Evolutionary conservation across 92 coral and sea anemone genomes (phyloP).

Genomic region (Micromussa lordhowensis): DNA sequence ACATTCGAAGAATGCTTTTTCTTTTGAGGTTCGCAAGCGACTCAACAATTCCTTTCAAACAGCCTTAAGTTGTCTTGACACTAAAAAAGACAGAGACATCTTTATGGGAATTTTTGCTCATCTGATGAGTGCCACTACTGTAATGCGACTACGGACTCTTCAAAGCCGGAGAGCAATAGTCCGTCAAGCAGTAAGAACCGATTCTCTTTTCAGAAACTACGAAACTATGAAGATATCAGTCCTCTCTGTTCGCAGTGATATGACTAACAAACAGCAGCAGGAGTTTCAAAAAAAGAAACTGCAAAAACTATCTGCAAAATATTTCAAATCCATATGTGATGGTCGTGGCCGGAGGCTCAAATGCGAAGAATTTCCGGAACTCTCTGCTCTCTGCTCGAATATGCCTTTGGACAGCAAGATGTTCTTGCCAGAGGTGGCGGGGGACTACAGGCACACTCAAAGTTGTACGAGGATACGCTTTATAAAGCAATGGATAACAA

Average conservation of each 20-base stretch:
- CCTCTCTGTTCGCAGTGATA: slow-evolving; percentile 48
- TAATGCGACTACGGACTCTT: slow-evolving; percentile 29
- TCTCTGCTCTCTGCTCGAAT: slow-evolving; percentile 51
- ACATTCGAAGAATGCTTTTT: slow-evolving; percentile 6
- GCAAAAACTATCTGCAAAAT: slow-evolving; percentile 13
- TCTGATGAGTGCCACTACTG: slow-evolving; percentile 28
- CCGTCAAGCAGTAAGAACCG: slow-evolving; percentile 35
- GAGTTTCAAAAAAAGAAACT: slow-evolving; percentile 28
- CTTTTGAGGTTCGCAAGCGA: slow-evolving; percentile 26
- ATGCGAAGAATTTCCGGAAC: slow-evolving; percentile 59
- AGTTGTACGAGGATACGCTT: slow-evolving; percentile 53
- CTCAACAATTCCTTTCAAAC: slow-evolving; percentile 12
- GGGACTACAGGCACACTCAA: slow-evolving; percentile 64
- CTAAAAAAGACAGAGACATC: slow-evolving; percentile 27
- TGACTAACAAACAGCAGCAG: slow-evolving; percentile 55
- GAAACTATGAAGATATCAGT: slow-evolving; percentile 42
- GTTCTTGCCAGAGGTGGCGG: slow-evolving; percentile 29
- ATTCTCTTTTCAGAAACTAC: slow-evolving; percentile 29
- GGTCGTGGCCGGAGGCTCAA: slow-evolving; percentile 58
- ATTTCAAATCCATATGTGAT: slow-evolving; percentile 40
- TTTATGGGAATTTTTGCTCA: slow-evolving; percentile 31
- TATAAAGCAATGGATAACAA: slow-evolving; percentile 56
- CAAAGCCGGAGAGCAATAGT: slow-evolving; percentile 29
- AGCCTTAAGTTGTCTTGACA: slow-evolving; percentile 27
- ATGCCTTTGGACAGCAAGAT: slow-evolving; percentile 55